A percentile compares a stretch with the other conserved stretches of the same genome.
These are phyloP conservation scores for Pollachius pollachius DNA, from an alignment of 2,113 vertebrate species.

Conservation along the genomic window DNA sequence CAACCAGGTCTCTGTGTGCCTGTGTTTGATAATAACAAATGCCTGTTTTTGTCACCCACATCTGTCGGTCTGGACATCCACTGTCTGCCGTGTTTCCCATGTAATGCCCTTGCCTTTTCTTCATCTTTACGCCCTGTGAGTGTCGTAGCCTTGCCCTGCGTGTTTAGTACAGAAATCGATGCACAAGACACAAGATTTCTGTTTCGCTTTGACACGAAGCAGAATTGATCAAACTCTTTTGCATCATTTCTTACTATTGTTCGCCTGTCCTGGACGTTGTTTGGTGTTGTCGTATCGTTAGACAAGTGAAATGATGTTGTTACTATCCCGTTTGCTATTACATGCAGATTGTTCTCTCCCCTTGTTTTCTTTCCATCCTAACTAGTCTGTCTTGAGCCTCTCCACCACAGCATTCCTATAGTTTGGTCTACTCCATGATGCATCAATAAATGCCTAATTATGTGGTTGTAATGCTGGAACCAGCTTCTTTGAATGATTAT, in stretches of 20 bases:
- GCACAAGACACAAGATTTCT: slow-evolving; percentile 48
- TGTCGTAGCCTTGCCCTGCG: slow-evolving; percentile 66
- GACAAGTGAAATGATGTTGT: slow-evolving; percentile 25
- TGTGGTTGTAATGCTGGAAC: background rate
- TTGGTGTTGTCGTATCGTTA: slow-evolving; percentile 30
- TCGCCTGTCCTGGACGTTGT: slow-evolving; percentile 71
- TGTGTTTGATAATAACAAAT: slow-evolving; percentile 52
- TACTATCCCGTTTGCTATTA: slow-evolving; percentile 16
- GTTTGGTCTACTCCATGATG: slow-evolving; percentile 27
- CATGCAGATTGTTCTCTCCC: slow-evolving; percentile 62
- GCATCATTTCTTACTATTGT: slow-evolving; percentile 71
- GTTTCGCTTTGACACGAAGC: background rate
- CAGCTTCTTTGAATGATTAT: slow-evolving; percentile 5
- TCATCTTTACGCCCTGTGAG: slow-evolving; percentile 57
- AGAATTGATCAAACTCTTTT: slow-evolving; percentile 42
- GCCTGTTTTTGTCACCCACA: slow-evolving; percentile 46
- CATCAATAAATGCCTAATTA: slow-evolving; percentile 10
- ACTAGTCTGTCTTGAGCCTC: slow-evolving; percentile 9
- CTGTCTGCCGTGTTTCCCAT: slow-evolving; percentile 68
- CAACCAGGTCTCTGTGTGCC: slow-evolving; percentile 48
- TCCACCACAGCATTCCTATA: slow-evolving; percentile 20
- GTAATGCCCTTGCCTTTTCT: slow-evolving; percentile 73
- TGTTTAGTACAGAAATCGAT: slow-evolving; percentile 66
- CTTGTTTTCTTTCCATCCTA: slow-evolving; percentile 18
- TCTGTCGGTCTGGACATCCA: slow-evolving; percentile 80